phyloP scores from a whole-genome alignment of 2,113 vertebrate species.

The Leucoraja erinaceus region DNA sequence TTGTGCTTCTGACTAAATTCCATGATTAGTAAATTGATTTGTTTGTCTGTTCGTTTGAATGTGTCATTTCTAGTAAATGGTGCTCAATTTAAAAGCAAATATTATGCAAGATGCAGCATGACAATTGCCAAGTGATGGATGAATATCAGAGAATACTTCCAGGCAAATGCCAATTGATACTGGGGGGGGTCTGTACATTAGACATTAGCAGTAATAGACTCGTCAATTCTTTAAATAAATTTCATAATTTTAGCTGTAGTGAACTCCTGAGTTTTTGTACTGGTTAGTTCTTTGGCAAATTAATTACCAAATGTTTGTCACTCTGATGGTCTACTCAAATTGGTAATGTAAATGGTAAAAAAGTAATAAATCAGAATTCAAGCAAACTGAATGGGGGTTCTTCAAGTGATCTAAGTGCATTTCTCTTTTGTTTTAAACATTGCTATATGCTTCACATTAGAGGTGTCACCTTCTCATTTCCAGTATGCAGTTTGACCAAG shows the following conservation, averaged over 20 bases:
- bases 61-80: neutral
- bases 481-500: neutral
- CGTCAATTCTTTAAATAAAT: neutral
- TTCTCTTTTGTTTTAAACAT: neutral
- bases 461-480: neutral
- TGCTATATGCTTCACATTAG: neutral
- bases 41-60: conserved; percentile 1
- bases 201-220: too few species aligned
- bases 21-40: neutral
- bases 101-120: conserved; percentile 6
- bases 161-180: neutral
- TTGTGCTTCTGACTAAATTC: conserved; percentile 14
- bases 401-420: neutral
- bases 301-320: neutral
- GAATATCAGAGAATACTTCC: neutral
- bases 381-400: neutral
- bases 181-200: too few species aligned
- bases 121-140: conserved; percentile 29
- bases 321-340: neutral
- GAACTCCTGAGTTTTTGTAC: neutral
- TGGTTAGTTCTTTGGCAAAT: neutral
- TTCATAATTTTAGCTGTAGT: neutral
- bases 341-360: neutral
- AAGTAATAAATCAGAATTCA: neutral
- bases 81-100: conserved; percentile 26